phyloP scores from a whole-genome alignment of 2,888 invertebrate genomes.

The Cephus nigrinus region DNA sequence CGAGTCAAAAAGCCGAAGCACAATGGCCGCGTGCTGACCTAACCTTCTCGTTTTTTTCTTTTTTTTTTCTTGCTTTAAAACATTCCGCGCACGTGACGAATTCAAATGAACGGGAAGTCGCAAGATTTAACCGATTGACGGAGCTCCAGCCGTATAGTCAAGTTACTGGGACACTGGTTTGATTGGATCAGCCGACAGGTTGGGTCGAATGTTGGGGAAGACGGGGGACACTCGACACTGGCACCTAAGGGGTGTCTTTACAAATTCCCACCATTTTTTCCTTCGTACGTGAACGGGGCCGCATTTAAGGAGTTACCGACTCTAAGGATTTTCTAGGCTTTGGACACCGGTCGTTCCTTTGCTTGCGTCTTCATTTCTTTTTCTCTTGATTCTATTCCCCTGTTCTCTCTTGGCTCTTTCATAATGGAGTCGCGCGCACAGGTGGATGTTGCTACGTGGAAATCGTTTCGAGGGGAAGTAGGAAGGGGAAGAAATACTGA shows the following conservation, averaged over 20 bases:
- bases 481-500: too few species aligned
- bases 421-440: too few species aligned
- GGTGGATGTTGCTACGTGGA: too few species aligned
- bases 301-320: too few species aligned
- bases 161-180: constrained; percentile 11
- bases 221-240: constrained; percentile 6
- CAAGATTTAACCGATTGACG: neutral
- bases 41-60: neutral
- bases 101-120: too few species aligned
- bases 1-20: neutral
- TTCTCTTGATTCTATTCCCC: too few species aligned
- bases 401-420: too few species aligned
- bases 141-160: neutral
- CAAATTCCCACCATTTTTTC: constrained; percentile 9
- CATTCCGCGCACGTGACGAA: neutral
- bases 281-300: neutral
- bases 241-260: constrained; percentile 32
- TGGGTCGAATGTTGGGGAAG: constrained; percentile 32
- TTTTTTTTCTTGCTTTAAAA: neutral
- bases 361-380: too few species aligned
- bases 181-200: constrained; percentile 39
- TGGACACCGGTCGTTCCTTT: too few species aligned
- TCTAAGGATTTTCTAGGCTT: too few species aligned
- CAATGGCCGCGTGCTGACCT: neutral
- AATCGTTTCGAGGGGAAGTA: too few species aligned